Conservation (phyloP, 2,113 vertebrate genomes). For the Sylvicapra grimmia region DNA sequence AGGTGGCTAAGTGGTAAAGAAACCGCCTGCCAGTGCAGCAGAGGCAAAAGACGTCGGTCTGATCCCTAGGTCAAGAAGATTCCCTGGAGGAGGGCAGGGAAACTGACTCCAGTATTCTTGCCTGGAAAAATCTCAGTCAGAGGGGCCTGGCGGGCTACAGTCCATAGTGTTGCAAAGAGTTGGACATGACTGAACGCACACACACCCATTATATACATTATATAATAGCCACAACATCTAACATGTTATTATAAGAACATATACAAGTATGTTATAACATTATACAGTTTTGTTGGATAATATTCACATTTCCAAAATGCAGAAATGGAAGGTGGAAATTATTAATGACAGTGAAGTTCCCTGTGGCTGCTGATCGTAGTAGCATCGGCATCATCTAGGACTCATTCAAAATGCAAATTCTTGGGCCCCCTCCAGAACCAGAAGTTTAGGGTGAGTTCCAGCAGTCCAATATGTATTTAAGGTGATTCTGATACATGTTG, state of each 20-base stretch:
- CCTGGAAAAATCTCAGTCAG: neutral
- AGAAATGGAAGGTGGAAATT: neutral
- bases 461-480: neutral
- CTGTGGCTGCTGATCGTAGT: neutral
- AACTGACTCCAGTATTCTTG: neutral
- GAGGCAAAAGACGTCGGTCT: neutral
- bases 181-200: neutral
- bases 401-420: neutral
- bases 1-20: neutral
- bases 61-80: neutral
- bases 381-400: neutral
- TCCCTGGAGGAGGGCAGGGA: neutral
- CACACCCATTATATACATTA: neutral
- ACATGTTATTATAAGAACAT: neutral
- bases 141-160: neutral
- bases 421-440: neutral
- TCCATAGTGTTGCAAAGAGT: neutral
- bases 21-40: neutral
- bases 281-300: neutral
- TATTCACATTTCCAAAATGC: neutral
- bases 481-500: neutral
- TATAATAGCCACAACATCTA: neutral
- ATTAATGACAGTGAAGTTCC: neutral
- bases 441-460: neutral
- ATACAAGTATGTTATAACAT: neutral